phyloP scores from a whole-genome alignment of 2,888 invertebrate genomes.

The Merodon equestris region DNA sequence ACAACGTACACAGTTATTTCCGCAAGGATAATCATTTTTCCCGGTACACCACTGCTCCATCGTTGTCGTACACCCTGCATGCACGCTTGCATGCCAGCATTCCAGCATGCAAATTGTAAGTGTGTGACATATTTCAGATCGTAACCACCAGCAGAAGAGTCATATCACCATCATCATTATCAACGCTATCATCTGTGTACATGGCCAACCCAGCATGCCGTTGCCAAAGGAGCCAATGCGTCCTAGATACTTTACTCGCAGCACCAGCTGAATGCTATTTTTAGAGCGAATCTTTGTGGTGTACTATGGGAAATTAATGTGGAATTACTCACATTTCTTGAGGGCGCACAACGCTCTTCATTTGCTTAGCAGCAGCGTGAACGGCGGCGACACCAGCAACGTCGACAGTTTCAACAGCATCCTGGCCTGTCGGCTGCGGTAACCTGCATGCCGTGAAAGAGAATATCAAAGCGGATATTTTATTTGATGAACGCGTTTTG shows the following conservation, averaged over 20 bases:
- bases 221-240: conserved; percentile 30
- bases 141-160: conserved; percentile 32
- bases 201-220: conserved; percentile 23
- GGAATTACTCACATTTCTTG: conserved; percentile 54
- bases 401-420: background rate
- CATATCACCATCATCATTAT: conserved; percentile 58
- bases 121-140: conserved; percentile 60
- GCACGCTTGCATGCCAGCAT: too few species aligned
- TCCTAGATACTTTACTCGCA: conserved; percentile 14
- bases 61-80: too few species aligned
- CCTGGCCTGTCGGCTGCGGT: conserved; percentile 16
- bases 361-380: background rate
- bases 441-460: conserved; percentile 34
- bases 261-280: conserved; percentile 30
- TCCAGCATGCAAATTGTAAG: conserved; percentile 62
- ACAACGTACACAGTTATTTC: conserved; percentile 50
- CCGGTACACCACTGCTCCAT: conserved; percentile 24
- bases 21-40: conserved; percentile 59
- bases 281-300: conserved; percentile 53
- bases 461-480: conserved; percentile 59
- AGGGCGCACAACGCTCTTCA: conserved; percentile 15
- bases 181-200: conserved; percentile 35
- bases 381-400: background rate
- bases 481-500: conserved; percentile 65
- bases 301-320: conserved; percentile 64